A percentile compares a stretch with the other conserved stretches of the same genome.
phyloP scores from a whole-genome alignment of 2,113 vertebrate genomes.

The Amblyornis subalaris region DNA sequence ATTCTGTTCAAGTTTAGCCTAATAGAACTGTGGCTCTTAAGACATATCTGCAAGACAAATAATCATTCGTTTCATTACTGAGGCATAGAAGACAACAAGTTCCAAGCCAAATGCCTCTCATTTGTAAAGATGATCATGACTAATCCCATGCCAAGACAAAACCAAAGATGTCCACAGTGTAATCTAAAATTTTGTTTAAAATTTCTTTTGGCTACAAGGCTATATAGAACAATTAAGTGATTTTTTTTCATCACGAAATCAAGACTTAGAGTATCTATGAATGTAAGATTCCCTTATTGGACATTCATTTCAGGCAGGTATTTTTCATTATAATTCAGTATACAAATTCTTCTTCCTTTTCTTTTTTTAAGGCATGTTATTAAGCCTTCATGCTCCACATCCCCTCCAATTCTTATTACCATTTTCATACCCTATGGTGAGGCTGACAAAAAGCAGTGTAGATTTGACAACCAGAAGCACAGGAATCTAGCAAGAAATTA shows the following conservation, averaged over 20 bases:
- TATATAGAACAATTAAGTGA: background rate
- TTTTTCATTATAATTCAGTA: constrained; percentile 21
- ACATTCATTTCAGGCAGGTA: background rate
- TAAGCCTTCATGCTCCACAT: background rate
- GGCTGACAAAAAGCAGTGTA: constrained; percentile 41
- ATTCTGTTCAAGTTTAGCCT: background rate
- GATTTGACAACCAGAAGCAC: constrained; percentile 41
- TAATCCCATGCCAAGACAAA: background rate
- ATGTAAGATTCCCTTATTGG: background rate
- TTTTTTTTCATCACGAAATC: background rate
- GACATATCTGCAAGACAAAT: background rate
- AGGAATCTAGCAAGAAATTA: constrained; percentile 58
- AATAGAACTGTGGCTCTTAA: background rate
- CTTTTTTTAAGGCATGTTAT: constrained; percentile 23
- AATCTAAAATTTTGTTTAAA: background rate
- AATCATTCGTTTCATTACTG: background rate
- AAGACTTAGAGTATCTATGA: background rate
- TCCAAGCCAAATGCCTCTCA: background rate
- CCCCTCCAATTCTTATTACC: constrained; percentile 28
- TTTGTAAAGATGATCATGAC: constrained; percentile 24
- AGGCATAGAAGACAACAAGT: background rate
- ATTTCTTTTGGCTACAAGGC: background rate
- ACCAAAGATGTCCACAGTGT: background rate
- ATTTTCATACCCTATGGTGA: constrained; percentile 50
- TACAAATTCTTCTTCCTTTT: background rate